Percentiles rank a stretch among this genome's conserved stretches.
phyloP scores from a whole-genome alignment of 2,797 vertebrate species.

The Miichthys miiuy region DNA sequence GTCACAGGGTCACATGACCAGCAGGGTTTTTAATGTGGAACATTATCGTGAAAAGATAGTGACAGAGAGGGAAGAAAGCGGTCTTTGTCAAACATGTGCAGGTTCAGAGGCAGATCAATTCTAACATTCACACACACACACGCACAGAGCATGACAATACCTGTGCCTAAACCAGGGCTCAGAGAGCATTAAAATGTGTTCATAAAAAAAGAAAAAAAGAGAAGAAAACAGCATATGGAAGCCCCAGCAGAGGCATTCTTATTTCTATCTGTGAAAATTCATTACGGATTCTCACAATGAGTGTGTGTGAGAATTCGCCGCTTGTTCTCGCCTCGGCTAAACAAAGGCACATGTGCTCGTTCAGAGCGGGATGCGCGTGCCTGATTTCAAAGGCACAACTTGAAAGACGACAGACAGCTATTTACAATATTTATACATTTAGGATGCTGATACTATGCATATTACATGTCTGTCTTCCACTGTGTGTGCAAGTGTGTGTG shows the following conservation, averaged over 20 bases:
- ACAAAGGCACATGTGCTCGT: slow-evolving; percentile 74
- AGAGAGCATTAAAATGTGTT: slow-evolving; percentile 45
- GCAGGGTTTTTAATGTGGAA: background rate
- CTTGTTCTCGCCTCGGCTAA: slow-evolving; percentile 66
- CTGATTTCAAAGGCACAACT: slow-evolving; percentile 76
- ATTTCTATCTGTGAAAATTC: slow-evolving; percentile 71
- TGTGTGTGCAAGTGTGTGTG: slow-evolving; percentile 39
- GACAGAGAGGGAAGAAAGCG: background rate
- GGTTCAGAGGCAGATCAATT: slow-evolving; percentile 27
- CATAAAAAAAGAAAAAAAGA: slow-evolving; percentile 21
- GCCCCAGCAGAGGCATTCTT: slow-evolving; percentile 66
- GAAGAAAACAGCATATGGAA: slow-evolving; percentile 65
- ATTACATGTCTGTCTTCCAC: slow-evolving; percentile 54
- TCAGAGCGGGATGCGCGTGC: slow-evolving; percentile 54
- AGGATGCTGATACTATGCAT: slow-evolving; percentile 73
- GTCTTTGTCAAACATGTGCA: slow-evolving; percentile 30
- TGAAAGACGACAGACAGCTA: slow-evolving; percentile 78
- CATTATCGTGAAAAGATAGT: background rate
- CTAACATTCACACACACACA: slow-evolving; percentile 5
- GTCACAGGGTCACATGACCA: slow-evolving; percentile 22
- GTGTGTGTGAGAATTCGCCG: slow-evolving; percentile 51
- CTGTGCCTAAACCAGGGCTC: slow-evolving; percentile 46
- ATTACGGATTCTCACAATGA: slow-evolving; percentile 68
- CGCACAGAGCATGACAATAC: slow-evolving; percentile 33
- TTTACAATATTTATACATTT: slow-evolving; percentile 83